Evolutionary conservation across 2,888 invertebrate species (phyloP), one percentile per base, ranked within the genome.

Genomic region (Drosophila peninsularis): DNA sequence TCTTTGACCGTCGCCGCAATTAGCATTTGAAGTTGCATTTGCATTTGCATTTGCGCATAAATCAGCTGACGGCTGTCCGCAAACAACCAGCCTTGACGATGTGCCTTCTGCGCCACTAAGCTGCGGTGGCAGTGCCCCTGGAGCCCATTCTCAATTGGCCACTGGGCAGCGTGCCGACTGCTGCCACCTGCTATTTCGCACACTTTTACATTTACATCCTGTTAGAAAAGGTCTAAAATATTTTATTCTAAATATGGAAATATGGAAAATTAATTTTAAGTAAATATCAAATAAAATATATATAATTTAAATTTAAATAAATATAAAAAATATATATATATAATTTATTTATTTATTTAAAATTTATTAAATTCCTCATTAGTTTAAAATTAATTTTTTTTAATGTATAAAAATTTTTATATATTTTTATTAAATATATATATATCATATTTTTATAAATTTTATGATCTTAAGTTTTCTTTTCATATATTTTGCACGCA

Each of bases 11-110:
- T 80, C 67, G 71, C 75, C 82, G 84, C 87, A 85, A 85, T 88
- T 88, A 85, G 89, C 89, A 86, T 86, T 86, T 88, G 85, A 83
- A 83, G 83, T 84, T 84, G 78, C 84, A 82, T 87, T 85, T 77
- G 76, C 71, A 87, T 82, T 87, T 87, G 80, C 83, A 85, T 83
- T 82, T 77, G 36, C 57, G 88, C 85, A 83, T 85, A 88, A 88
- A 85, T 84, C 68, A 62, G n/a, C 19, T 24, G 24, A 37, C 62
- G 44, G 39, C 47, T 21, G 47, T 66, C 41, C n/a, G 39, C 45
- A 47, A 65, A 62, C 74, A 55, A 56, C 61, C 61, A 53, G 63
- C 73, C 74, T 73, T 73, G 68, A 39, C 65, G 44, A 42, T 4
- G 0, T n/a, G 14, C 49, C 32, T 49, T 49, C 49, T 49, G 49